A percentile compares a stretch with the other conserved stretches of the same genome.
These are phyloP conservation scores for Polyergus mexicanus DNA, from an alignment of 1,140 invertebrate species.

Conservation along the genomic window DNA sequence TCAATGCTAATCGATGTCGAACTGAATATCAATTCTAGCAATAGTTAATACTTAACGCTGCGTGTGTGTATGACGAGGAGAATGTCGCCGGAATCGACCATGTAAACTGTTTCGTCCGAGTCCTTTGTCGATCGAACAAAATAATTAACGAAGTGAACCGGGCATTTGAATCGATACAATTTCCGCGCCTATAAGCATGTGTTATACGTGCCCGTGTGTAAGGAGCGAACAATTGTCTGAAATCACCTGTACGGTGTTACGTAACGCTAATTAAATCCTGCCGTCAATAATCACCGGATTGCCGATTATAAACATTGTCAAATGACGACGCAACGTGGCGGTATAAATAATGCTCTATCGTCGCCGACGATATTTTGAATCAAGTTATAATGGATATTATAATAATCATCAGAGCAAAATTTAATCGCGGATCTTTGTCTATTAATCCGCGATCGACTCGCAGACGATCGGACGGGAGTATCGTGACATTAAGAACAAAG, in stretches of 20 bases:
- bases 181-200: constrained; percentile 21
- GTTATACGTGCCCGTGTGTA: not conserved
- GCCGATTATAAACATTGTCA: constrained; percentile 52
- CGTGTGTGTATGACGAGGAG: constrained; percentile 9
- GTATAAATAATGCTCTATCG: constrained; percentile 31
- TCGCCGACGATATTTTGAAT: constrained; percentile 18
- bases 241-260: constrained; percentile 44
- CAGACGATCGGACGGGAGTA: not conserved
- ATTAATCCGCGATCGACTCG: constrained; percentile 17
- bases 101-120: constrained; percentile 24
- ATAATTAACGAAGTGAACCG: constrained; percentile 69
- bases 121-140: constrained; percentile 69
- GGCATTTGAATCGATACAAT: constrained; percentile 67
- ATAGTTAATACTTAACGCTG: constrained; percentile 25
- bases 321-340: constrained; percentile 32
- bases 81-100: constrained; percentile 52
- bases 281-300: constrained; percentile 14
- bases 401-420: not conserved
- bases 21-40: constrained; percentile 31
- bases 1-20: constrained; percentile 35
- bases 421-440: constrained; percentile 5
- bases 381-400: constrained; percentile 23
- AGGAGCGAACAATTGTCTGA: constrained; percentile 59
- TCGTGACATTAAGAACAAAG: not conserved
- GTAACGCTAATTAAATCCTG: constrained; percentile 56